These are phyloP conservation scores for Parasteatoda lunata DNA, from an alignment of 2,888 invertebrate genomes.

Conservation along the genomic window DNA sequence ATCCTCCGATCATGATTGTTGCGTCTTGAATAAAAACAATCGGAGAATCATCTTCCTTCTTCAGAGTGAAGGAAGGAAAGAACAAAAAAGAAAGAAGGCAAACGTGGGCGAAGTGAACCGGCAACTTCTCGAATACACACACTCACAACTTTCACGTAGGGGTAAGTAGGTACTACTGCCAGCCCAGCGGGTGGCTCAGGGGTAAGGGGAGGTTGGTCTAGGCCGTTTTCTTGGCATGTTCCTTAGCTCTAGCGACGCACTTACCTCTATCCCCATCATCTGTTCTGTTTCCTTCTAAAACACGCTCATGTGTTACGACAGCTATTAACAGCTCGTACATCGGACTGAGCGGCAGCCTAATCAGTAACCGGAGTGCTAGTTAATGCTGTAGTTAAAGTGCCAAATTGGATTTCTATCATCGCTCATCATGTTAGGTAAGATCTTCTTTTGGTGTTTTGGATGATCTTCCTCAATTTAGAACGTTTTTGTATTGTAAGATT, in stretches of 20 bases:
- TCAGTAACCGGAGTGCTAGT: not conserved
- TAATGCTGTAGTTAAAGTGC: not conserved
- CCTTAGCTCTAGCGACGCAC: constrained; percentile 15
- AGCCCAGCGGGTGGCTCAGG: constrained; percentile 5
- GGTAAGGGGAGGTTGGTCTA: constrained; percentile 16
- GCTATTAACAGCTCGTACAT: constrained; percentile 15
- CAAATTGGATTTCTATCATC: constrained; percentile 17
- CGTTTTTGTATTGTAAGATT: no score
- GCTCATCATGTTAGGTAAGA: constrained; percentile 15
- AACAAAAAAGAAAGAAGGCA: not conserved
- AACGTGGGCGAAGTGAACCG: constrained; percentile 54
- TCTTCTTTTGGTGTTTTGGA: not conserved
- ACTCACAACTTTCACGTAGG: constrained; percentile 53
- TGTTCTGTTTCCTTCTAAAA: constrained; percentile 32
- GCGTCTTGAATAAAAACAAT: no score
- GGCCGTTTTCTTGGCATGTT: constrained; percentile 53
- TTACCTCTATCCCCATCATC: constrained; percentile 24
- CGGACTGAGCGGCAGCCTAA: not conserved
- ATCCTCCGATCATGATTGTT: no score
- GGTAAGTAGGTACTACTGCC: constrained; percentile 51
- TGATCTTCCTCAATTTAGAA: no score
- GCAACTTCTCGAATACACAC: constrained; percentile 26
- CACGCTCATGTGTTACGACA: constrained; percentile 34
- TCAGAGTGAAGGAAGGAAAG: not conserved
- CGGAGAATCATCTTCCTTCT: not conserved